These are phyloP conservation scores for Tetrao urogallus DNA, from an alignment of 2,113 vertebrate genomes.

Conservation along the genomic window DNA sequence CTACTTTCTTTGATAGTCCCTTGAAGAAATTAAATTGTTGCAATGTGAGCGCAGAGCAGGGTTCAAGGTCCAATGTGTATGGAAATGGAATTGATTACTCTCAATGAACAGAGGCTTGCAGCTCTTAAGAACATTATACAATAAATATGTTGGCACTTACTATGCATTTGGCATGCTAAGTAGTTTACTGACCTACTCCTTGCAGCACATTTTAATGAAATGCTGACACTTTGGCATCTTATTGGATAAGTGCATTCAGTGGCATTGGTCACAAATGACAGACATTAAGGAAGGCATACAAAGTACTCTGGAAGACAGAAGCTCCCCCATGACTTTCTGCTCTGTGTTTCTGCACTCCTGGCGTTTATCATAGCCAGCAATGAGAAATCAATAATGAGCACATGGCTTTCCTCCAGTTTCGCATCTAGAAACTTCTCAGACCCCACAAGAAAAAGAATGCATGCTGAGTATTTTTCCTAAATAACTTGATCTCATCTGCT, in stretches of 20 bases:
- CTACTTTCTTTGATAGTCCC: neutral
- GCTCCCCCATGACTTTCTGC: neutral
- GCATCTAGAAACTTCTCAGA: constrained; percentile 22
- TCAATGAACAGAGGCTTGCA: constrained; percentile 43
- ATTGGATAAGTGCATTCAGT: constrained; percentile 50
- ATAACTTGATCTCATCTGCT: neutral
- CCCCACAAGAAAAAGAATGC: neutral
- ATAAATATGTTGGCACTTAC: constrained; percentile 53
- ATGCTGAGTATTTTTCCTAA: neutral
- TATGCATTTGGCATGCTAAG: constrained; percentile 54
- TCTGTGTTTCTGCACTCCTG: constrained; percentile 18
- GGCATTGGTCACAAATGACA: constrained; percentile 57
- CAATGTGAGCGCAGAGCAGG: constrained; percentile 1
- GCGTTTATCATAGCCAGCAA: constrained; percentile 47
- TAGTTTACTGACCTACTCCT: constrained; percentile 51
- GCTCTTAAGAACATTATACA: constrained; percentile 53
- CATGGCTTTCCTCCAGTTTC: neutral
- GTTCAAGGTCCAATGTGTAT: constrained; percentile 61
- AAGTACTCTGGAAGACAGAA: constrained; percentile 17
- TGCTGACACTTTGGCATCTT: constrained; percentile 60
- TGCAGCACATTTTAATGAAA: constrained; percentile 68
- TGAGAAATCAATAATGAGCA: constrained; percentile 32
- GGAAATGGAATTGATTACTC: constrained; percentile 64
- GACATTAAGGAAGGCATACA: constrained; percentile 33
- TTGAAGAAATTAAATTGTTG: constrained; percentile 50